Base-by-base conservation (phyloP, 2,888 invertebrate species). In the Polylopha cassiicola region DNA sequence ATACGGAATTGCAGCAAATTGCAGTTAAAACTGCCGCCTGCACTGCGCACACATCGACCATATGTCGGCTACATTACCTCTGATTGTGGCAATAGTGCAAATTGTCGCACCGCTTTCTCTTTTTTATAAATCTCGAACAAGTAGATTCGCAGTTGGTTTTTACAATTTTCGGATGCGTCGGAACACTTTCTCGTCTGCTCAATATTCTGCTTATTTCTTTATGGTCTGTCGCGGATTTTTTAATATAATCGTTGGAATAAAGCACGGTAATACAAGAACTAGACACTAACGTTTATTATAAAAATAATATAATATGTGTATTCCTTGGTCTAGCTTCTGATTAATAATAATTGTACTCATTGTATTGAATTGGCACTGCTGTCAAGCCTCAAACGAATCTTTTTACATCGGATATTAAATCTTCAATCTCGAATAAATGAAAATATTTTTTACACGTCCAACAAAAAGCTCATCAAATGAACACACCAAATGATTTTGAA, bases 131-230 rank as follows among this genome's bases (percentile, higher is more conserved):
- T 43, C 32, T 28, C 48, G 44, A 46, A 41, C 41, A 45, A 46
- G 41, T 45, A 39, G 39, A 33, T 45, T 46, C 4, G 38, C 43
- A 44, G 43, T 39, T 39, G 34, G 32, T 43, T 47, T 38, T 48
- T 43, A 51, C 37, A 50, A 51, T 48, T 55, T 47, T 50, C 50
- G 48, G 46, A 52, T 59, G 48, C 52, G 51, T 53, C 50, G 32
- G 43, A 42, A 51, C 53, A 62, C 58, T 64, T 60, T 64, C 55
- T 50, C 49, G 48, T 44, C 29, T 44, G 26, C 9, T 50, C 53
- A 53, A 48, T 47, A 34, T 44, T 49, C 48, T 53, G 34, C 46
- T 39, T 34, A 44, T 37, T 39, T 50, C 53, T 57, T 55, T 60
- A 57, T 41, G 21, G 31, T 9, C 17, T 24, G 37, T 29, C 23